phyloP scores from a whole-genome alignment of 2,797 vertebrate genomes.

The Fistularia tabacaria region DNA sequence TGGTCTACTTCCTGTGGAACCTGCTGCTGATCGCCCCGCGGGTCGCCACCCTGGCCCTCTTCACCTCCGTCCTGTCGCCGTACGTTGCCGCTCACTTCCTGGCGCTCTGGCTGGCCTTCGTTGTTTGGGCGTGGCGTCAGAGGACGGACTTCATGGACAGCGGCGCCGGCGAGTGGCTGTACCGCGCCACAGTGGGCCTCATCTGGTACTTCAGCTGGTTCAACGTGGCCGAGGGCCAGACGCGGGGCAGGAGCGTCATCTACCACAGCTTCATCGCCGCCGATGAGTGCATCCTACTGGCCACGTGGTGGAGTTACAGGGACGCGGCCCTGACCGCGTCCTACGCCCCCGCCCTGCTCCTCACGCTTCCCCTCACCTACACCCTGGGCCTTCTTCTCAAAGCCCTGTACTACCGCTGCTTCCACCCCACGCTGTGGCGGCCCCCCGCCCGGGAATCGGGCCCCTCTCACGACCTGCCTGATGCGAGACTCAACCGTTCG shows the following conservation, averaged over 20 bases:
- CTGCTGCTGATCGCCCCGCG: slow-evolving; percentile 86
- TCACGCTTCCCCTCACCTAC: slow-evolving; percentile 65
- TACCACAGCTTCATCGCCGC: slow-evolving; percentile 81
- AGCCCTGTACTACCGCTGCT: slow-evolving; percentile 81
- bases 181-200: slow-evolving; percentile 82
- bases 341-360: slow-evolving; percentile 36
- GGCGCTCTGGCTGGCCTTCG: slow-evolving; percentile 76
- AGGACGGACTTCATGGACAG: slow-evolving; percentile 87
- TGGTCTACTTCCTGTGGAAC: slow-evolving; percentile 92
- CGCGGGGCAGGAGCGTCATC: slow-evolving; percentile 77
- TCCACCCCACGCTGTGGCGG: slow-evolving; percentile 79
- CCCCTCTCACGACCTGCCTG: slow-evolving; percentile 51
- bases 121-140: slow-evolving; percentile 84
- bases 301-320: slow-evolving; percentile 72
- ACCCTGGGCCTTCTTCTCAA: slow-evolving; percentile 79
- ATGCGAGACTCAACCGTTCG: slow-evolving; percentile 36
- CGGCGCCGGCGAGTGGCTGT: slow-evolving; percentile 77
- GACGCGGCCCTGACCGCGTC: slow-evolving; percentile 42
- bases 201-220: slow-evolving; percentile 99
- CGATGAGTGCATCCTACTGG: slow-evolving; percentile 76
- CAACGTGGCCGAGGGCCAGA: slow-evolving; percentile 82
- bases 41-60: slow-evolving; percentile 78
- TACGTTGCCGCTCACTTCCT: slow-evolving; percentile 77
- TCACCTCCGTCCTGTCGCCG: slow-evolving; percentile 76
- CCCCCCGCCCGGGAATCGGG: slow-evolving; percentile 14